A percentile compares a stretch with the other conserved stretches of the same genome.
Evolutionary conservation across 2,797 vertebrate genomes (phyloP).

Genomic region (Enteromius viviparus): DNA sequence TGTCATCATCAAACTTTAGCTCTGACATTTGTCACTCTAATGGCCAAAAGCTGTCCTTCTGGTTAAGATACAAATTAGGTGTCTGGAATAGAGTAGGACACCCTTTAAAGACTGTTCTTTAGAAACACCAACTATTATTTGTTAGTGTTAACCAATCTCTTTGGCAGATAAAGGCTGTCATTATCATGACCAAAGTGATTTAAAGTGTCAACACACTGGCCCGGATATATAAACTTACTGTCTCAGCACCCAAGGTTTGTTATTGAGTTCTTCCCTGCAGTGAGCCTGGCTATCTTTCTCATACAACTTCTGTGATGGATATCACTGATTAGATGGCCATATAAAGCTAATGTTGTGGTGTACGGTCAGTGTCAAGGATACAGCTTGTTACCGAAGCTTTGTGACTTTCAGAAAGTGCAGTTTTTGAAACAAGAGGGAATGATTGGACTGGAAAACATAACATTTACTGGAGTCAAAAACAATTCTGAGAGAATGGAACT

Average conservation of each 20-base stretch:
- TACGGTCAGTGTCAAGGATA: slow-evolving; percentile 29
- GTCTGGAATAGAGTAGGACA: slow-evolving; percentile 55
- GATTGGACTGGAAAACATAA: not conserved
- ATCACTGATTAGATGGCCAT: slow-evolving; percentile 57
- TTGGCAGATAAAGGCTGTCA: slow-evolving; percentile 65
- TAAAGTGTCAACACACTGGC: slow-evolving; percentile 61
- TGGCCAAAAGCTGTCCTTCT: slow-evolving; percentile 51
- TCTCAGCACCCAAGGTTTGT: slow-evolving; percentile 61
- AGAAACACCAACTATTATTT: slow-evolving; percentile 72
- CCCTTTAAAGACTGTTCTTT: slow-evolving; percentile 58
- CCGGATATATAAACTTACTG: slow-evolving; percentile 65
- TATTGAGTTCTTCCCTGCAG: slow-evolving; percentile 48
- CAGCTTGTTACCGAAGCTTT: not conserved
- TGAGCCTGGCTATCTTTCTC: slow-evolving; percentile 48
- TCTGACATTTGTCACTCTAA: slow-evolving; percentile 46
- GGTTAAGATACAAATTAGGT: slow-evolving; percentile 59
- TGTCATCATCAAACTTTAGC: slow-evolving; percentile 31
- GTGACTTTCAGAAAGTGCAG: not conserved
- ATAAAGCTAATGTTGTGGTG: slow-evolving; percentile 52
- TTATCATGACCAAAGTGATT: slow-evolving; percentile 69
- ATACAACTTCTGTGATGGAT: slow-evolving; percentile 46
- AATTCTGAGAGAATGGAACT: not conserved
- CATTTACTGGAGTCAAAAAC: not conserved
- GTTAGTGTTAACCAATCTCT: slow-evolving; percentile 69
- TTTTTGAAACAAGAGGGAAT: not conserved